A percentile compares a stretch with the other conserved stretches of the same genome.
phyloP scores from a whole-genome alignment of 2,113 vertebrate genomes.

The Macquaria ambigua region DNA sequence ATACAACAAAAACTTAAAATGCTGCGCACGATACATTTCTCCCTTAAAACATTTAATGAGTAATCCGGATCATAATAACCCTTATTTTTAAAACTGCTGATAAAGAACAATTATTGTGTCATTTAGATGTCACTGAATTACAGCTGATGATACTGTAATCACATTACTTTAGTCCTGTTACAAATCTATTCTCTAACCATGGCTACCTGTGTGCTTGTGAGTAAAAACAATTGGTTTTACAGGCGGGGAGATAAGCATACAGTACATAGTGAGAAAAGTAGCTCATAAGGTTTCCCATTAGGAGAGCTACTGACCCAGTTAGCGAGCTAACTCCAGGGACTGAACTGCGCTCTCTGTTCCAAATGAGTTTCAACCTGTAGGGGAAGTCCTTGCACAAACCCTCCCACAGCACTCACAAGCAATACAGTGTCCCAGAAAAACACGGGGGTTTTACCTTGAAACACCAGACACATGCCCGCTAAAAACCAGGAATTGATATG shows the following conservation, averaged over 20 bases:
- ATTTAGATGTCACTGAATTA: conserved; percentile 26
- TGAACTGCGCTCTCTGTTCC: conserved; percentile 40
- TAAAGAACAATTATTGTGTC: conserved; percentile 2
- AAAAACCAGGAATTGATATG: background rate
- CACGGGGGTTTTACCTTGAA: conserved; percentile 35
- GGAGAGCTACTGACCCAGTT: conserved; percentile 76
- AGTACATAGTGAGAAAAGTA: conserved; percentile 35
- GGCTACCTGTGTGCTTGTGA: too few relatives aligned
- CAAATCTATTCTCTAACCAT: background rate
- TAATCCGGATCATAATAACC: conserved; percentile 2
- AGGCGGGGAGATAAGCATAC: background rate
- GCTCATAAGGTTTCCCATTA: conserved; percentile 62
- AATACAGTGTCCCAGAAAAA: conserved; percentile 50
- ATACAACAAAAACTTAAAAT: background rate
- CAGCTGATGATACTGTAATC: conserved; percentile 29
- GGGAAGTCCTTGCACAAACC: conserved; percentile 70
- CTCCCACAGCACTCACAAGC: conserved; percentile 4
- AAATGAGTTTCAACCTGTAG: conserved; percentile 73
- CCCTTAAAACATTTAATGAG: background rate
- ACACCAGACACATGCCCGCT: background rate
- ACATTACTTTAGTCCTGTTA: conserved; percentile 2
- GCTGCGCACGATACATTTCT: background rate
- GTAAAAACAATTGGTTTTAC: too few relatives aligned
- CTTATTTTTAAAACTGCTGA: conserved; percentile 1
- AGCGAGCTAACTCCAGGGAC: conserved; percentile 60